Evolutionary conservation across 2,113 vertebrate species (phyloP).

Genomic region (Pseudopipra pipra): DNA sequence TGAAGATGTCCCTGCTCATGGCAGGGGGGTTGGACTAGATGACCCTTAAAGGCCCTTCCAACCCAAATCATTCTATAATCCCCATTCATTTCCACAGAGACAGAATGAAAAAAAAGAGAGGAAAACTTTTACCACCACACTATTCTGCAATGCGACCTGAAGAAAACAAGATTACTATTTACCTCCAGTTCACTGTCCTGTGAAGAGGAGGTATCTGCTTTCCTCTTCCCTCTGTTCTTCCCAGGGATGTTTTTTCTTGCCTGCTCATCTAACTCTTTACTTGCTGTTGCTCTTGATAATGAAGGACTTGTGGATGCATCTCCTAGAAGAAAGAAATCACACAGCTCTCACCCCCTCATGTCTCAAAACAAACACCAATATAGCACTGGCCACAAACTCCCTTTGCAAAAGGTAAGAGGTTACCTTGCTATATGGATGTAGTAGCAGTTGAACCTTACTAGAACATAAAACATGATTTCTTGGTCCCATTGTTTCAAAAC

Average conservation of each 20-base stretch:
- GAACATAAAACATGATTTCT: not conserved
- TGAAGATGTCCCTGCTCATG: not conserved
- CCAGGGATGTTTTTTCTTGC: slow-evolving; percentile 85
- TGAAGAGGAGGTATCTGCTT: slow-evolving; percentile 82
- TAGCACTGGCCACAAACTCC: not conserved
- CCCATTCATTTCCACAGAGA: not conserved
- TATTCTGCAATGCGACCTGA: not conserved
- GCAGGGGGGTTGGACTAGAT: not conserved
- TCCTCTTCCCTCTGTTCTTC: slow-evolving; percentile 94
- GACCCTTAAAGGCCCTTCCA: not conserved
- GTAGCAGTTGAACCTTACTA: not conserved
- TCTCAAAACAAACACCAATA: not conserved
- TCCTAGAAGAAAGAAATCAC: slow-evolving; percentile 46
- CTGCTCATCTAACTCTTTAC: slow-evolving; percentile 88
- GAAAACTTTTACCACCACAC: not conserved
- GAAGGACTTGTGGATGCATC: slow-evolving; percentile 72
- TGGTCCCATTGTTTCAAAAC: not conserved
- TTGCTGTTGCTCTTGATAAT: slow-evolving; percentile 73
- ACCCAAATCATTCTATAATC: not conserved
- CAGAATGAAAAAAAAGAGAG: not conserved
- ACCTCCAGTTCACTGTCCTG: slow-evolving; percentile 93
- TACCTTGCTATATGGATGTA: not conserved
- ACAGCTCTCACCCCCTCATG: not conserved
- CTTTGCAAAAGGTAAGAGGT: not conserved
- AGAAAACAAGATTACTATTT: not conserved